phyloP scores from a whole-genome alignment of 1,140 invertebrate genomes.

The Drosophila subobscura region DNA sequence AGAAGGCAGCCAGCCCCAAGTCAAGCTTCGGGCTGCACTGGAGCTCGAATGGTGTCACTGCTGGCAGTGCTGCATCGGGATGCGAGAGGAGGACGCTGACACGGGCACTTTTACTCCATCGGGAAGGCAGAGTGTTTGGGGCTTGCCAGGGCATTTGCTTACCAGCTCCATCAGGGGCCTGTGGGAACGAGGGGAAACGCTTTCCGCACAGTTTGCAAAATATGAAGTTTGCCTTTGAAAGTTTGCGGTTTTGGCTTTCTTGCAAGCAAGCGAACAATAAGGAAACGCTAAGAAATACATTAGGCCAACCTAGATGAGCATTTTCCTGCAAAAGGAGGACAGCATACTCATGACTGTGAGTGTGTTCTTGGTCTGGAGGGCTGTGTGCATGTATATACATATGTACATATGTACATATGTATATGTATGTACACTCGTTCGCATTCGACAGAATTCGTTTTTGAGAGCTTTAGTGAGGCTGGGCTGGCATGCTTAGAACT shows the following conservation, averaged over 20 bases:
- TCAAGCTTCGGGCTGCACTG: conserved; percentile 1
- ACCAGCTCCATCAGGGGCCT: conserved; percentile 8
- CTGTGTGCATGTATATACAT: too few species aligned
- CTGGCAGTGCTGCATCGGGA: conserved; percentile 2
- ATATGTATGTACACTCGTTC: neutral
- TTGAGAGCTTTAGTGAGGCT: conserved; percentile 3
- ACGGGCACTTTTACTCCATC: neutral
- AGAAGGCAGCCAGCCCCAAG: conserved; percentile 22
- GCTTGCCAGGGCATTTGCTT: conserved; percentile 17
- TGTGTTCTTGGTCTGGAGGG: too few species aligned
- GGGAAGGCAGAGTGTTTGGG: too few species aligned
- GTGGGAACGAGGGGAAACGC: conserved; percentile 21
- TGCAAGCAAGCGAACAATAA: conserved; percentile 53
- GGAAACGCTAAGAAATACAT: conserved; percentile 66
- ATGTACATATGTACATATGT: conserved; percentile 26
- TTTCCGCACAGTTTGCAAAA: conserved; percentile 70
- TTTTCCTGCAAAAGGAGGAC: conserved; percentile 46
- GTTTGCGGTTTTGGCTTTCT: conserved; percentile 67
- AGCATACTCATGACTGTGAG: conserved; percentile 11
- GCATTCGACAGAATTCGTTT: conserved; percentile 2
- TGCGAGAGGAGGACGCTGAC: neutral
- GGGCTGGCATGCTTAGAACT: conserved; percentile 48
- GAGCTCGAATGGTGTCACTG: conserved; percentile 56
- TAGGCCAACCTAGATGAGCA: conserved; percentile 65
- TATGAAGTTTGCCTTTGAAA: conserved; percentile 69